Base-by-base conservation (phyloP, 2,888 invertebrate genomes). In the Rutpela maculata region DNA sequence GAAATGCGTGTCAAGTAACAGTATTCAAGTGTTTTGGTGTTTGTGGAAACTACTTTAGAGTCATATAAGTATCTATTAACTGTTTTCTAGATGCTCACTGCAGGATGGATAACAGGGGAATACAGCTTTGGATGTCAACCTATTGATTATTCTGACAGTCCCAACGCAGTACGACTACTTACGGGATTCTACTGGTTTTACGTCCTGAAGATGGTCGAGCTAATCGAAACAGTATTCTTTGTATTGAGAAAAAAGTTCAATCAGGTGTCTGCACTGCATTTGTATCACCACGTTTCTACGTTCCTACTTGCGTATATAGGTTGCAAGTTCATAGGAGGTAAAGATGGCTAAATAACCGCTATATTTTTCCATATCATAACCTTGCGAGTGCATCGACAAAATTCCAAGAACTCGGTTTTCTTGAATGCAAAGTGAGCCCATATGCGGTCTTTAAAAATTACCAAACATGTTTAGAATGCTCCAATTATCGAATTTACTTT, bases 211-310 rank as follows among this genome's bases (percentile, higher is more conserved):
- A 83, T 93, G 5, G 81, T 92, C 19, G 95, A 95, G 87, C 88
- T 95, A 1, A 83, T 91, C 0, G 95, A 95, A 88, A 95, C 95
- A 0, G 86, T 93, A 6, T 93, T 95, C 87, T 95, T 95, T 85
- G 89, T 95, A 15, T 86, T 95, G 82, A 91, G 95, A 77, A 95
- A 95, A 88, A 95, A 94, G 87, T 91, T 92, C 77, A 92, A 92
- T 62, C 95, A 95, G 89, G 93, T 94, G 7, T 93, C 95, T 0
- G 93, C 92, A 79, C 89, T 95, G 63, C 95, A 95, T 83, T 89
- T 95, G 1, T 95, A 95, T 85, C 95, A 95, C 89, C 95, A 95
- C 82, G 89, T 92, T 65, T 91, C 92, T 67, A 92, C 94, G 0
- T 86, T 93, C 43, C 85, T 91, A 12, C 89, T 95, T 3, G 88